Percentiles rank a stretch among this genome's conserved stretches.
These are phyloP conservation scores for Stenotaenia linearis DNA, from an alignment of 2,888 invertebrate species.

Conservation along the genomic window DNA sequence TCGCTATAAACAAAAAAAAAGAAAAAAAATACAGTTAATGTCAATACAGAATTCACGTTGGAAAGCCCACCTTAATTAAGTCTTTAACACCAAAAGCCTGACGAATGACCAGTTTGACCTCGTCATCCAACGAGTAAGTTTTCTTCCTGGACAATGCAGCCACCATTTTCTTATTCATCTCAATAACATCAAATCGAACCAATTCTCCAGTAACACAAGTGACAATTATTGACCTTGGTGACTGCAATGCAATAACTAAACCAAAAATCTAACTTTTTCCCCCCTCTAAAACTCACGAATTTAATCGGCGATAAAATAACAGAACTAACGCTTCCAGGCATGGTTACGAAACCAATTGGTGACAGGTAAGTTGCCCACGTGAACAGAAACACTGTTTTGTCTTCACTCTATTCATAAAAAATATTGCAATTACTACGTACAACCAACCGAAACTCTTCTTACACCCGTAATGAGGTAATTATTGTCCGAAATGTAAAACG, in stretches of 20 bases:
- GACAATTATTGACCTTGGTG: neutral
- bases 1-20: neutral
- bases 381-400: neutral
- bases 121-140: neutral
- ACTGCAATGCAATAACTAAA: no score
- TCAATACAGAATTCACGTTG: neutral
- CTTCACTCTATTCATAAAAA: neutral
- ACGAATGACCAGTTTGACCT: neutral
- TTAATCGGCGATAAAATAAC: neutral
- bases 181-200: neutral
- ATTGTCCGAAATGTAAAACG: neutral
- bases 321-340: neutral
- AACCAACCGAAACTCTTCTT: neutral
- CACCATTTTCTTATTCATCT: neutral
- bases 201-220: neutral
- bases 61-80: neutral
- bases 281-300: neutral
- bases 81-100: neutral
- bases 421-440: neutral
- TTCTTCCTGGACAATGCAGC: neutral
- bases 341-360: neutral
- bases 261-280: no score
- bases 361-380: neutral
- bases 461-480: neutral
- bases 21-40: neutral